Evolutionary conservation across 2,888 invertebrate species (phyloP).

Genomic region (Drosophila anomelani): DNA sequence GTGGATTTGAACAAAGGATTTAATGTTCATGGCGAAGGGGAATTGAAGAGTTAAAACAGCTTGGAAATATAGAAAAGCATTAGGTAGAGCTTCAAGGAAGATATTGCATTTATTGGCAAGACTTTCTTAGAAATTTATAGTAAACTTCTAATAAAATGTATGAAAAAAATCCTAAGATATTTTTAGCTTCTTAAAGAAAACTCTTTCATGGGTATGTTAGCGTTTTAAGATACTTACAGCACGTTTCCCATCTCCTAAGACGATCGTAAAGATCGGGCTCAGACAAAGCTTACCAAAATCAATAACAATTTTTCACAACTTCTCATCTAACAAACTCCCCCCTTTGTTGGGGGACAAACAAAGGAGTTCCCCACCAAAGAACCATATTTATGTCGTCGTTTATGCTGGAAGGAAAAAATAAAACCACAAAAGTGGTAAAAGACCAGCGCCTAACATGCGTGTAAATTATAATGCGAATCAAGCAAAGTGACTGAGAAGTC

Average conservation of each 20-base stretch:
- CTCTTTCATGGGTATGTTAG: constrained; percentile 20
- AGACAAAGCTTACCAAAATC: constrained; percentile 56
- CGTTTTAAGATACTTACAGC: constrained; percentile 32
- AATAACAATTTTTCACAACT: constrained; percentile 76
- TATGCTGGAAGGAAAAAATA: constrained; percentile 46
- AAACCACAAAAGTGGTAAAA: constrained; percentile 58
- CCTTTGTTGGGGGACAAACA: constrained; percentile 61
- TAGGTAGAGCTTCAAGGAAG: too few species aligned
- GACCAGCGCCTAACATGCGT: constrained; percentile 66
- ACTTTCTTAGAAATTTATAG: background rate
- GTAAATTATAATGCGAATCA: constrained; percentile 77
- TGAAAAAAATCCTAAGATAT: too few species aligned
- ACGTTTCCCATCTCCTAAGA: constrained; percentile 18
- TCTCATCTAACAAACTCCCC: constrained; percentile 47
- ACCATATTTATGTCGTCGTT: constrained; percentile 76
- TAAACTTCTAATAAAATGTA: background rate
- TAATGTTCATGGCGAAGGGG: background rate
- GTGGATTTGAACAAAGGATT: constrained; percentile 9
- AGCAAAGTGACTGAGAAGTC: constrained; percentile 38
- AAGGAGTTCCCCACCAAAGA: constrained; percentile 60
- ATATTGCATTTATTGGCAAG: background rate
- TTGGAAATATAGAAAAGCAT: background rate
- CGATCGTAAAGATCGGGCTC: constrained; percentile 45
- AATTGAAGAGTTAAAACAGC: background rate
- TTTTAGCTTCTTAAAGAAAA: background rate